These are phyloP conservation scores for Pachyrhynchus sulphureomaculatus DNA, from an alignment of 1,140 invertebrate species.

Conservation along the genomic window DNA sequence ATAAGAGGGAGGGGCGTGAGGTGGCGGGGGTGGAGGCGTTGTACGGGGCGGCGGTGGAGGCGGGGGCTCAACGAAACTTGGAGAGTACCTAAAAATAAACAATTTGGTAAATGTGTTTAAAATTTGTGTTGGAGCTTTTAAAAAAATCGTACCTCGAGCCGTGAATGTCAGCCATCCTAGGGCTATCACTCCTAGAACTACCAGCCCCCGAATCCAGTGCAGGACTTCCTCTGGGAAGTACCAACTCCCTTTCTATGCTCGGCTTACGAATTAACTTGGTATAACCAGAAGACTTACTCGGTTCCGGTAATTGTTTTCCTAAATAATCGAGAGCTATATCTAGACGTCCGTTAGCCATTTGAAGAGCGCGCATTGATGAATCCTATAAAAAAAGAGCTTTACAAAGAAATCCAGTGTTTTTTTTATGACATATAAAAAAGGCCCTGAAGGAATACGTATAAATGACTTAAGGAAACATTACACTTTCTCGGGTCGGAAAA, in stretches of 20 bases:
- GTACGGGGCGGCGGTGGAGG: conserved; percentile 66
- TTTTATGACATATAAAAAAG: too few species aligned
- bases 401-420: too few species aligned
- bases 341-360: conserved; percentile 65
- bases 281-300: conserved; percentile 53
- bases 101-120: not conserved
- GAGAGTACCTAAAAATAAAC: conserved; percentile 59
- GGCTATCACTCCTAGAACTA: conserved; percentile 86
- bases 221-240: conserved; percentile 77
- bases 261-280: conserved; percentile 82
- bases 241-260: conserved; percentile 77
- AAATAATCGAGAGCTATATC: conserved; percentile 71
- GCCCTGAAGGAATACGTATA: too few species aligned
- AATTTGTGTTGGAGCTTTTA: not conserved
- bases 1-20: conserved; percentile 41
- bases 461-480: too few species aligned
- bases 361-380: conserved; percentile 65
- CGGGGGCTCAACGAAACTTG: conserved; percentile 63
- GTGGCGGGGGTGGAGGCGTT: conserved; percentile 71
- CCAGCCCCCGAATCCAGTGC: conserved; percentile 83
- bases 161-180: conserved; percentile 60
- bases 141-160: conserved; percentile 22
- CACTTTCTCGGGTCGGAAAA: too few species aligned
- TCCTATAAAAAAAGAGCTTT: conserved; percentile 56
- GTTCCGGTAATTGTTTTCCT: conserved; percentile 59